These are phyloP conservation scores for Gallinago paraguaiae DNA, from an alignment of 2,113 vertebrate genomes.

Conservation along the genomic window DNA sequence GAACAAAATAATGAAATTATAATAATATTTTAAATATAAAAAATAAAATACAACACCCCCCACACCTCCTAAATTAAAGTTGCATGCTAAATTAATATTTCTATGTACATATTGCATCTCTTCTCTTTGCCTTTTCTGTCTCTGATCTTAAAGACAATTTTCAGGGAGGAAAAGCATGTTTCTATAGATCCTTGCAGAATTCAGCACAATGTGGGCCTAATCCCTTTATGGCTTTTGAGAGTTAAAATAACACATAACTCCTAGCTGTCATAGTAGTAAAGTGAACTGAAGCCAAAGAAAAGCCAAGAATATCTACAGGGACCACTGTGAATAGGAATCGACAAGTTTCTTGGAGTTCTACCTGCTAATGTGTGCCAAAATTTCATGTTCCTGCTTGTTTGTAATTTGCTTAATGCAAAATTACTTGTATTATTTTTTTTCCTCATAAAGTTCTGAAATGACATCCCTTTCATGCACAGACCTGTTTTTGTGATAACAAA, in stretches of 20 bases:
- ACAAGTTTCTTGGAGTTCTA: background rate
- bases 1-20: background rate
- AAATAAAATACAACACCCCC: background rate
- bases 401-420: slow-evolving; percentile 32
- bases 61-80: background rate
- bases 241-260: slow-evolving; percentile 23
- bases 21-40: background rate
- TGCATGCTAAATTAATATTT: background rate
- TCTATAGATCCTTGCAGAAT: background rate
- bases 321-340: background rate
- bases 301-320: slow-evolving; percentile 1
- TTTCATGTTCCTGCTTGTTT: slow-evolving; percentile 23
- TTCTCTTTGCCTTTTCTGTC: background rate
- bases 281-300: slow-evolving; percentile 6
- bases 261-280: background rate
- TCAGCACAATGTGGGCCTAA: background rate
- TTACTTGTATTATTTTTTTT: background rate
- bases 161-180: background rate
- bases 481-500: background rate
- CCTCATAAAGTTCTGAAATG: background rate
- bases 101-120: background rate
- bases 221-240: background rate
- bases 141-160: background rate
- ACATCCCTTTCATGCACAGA: background rate
- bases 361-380: background rate